Percentiles rank a stretch among this genome's conserved stretches.
Evolutionary conservation across 2,113 vertebrate genomes (phyloP).

Genomic region (Numenius arquata): DNA sequence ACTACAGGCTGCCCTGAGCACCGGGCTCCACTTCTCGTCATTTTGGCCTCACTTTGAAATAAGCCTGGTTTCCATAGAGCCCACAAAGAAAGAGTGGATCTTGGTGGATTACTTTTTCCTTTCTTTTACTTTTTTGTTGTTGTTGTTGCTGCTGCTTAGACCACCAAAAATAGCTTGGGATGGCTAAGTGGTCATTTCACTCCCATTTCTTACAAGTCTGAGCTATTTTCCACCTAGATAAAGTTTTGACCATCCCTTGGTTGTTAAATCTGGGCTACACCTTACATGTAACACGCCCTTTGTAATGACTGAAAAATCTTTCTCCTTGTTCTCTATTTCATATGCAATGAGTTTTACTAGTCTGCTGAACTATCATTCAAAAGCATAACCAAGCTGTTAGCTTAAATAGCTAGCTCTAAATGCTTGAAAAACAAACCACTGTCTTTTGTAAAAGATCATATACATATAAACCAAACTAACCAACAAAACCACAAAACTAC

Average conservation of each 20-base stretch:
- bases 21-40: background rate
- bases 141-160: background rate
- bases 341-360: background rate
- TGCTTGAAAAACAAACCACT: background rate
- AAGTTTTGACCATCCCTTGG: background rate
- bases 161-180: background rate
- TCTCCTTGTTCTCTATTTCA: background rate
- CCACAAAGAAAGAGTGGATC: background rate
- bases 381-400: background rate
- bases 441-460: background rate
- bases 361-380: background rate
- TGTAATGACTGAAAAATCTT: background rate
- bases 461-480: background rate
- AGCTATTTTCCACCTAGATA: background rate
- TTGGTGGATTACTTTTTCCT: background rate
- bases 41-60: background rate
- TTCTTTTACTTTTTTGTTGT: background rate
- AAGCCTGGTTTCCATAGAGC: background rate
- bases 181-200: background rate
- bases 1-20: background rate
- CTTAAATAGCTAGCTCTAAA: background rate
- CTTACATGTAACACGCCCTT: background rate
- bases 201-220: background rate
- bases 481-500: background rate
- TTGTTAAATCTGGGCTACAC: background rate